phyloP scores from a whole-genome alignment of 1,140 invertebrate genomes.

The Ceratoteleas bidentatus region DNA sequence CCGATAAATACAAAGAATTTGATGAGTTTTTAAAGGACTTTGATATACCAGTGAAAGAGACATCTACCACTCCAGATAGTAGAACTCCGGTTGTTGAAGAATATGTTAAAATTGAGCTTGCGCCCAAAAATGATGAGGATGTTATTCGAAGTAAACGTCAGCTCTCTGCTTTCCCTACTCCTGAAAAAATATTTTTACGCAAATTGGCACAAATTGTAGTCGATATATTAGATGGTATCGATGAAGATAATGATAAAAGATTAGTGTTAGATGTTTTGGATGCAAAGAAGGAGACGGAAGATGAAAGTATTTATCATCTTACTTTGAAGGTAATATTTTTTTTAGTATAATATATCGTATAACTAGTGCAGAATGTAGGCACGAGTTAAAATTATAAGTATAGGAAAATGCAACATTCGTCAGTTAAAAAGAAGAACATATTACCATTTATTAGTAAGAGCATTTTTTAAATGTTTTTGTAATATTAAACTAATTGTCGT shows the following conservation, averaged over 20 bases:
- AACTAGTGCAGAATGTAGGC: too few species aligned
- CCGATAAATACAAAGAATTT: slow-evolving; percentile 75
- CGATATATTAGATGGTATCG: slow-evolving; percentile 75
- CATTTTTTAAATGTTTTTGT: too few species aligned
- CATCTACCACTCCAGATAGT: slow-evolving; percentile 29
- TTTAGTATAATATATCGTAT: too few species aligned
- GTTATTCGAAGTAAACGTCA: slow-evolving; percentile 45
- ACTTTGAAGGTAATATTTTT: slow-evolving; percentile 40
- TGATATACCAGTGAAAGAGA: slow-evolving; percentile 69
- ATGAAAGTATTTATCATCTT: slow-evolving; percentile 53
- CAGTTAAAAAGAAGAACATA: too few species aligned
- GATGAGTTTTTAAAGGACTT: slow-evolving; percentile 77
- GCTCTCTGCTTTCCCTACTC: slow-evolving; percentile 15
- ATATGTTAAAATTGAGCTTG: slow-evolving; percentile 48
- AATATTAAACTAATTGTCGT: too few species aligned
- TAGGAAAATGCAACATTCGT: too few species aligned
- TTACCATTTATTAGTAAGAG: too few species aligned
- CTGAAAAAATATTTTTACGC: slow-evolving; percentile 68
- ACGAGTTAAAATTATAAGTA: too few species aligned
- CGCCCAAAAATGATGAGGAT: slow-evolving; percentile 10
- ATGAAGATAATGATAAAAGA: slow-evolving; percentile 77
- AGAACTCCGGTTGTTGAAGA: slow-evolving; percentile 55
- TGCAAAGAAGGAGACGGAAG: slow-evolving; percentile 46
- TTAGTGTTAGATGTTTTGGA: slow-evolving; percentile 74
- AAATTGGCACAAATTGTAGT: slow-evolving; percentile 77